phyloP scores from a whole-genome alignment of 2,113 vertebrate genomes.

The Todiramphus saurophagus region DNA sequence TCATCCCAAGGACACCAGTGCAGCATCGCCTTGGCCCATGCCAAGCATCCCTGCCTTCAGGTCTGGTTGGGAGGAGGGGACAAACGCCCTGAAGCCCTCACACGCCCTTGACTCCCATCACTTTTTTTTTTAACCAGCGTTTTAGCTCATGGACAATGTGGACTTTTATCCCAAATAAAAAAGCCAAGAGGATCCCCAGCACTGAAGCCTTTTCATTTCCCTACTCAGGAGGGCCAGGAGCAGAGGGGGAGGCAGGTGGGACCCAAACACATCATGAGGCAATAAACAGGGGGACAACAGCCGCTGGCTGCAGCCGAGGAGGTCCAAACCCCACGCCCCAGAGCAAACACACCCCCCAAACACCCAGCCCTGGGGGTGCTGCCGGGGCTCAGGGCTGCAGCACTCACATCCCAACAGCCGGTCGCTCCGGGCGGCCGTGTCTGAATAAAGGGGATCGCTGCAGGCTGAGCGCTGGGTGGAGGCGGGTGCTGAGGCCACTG shows the following conservation, averaged over 20 bases:
- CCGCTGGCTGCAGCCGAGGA: not conserved
- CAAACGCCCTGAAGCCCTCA: rapidly evolving
- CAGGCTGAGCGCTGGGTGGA: not conserved
- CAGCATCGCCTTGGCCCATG: not conserved
- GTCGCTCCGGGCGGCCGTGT: no score
- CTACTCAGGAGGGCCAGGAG: not conserved
- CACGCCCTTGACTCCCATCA: not conserved
- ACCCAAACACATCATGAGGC: not conserved
- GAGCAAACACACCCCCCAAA: no score
- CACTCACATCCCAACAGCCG: no score
- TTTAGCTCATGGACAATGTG: not conserved
- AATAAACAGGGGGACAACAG: not conserved
- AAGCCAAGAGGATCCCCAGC: not conserved
- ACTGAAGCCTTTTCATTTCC: not conserved
- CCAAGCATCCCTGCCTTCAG: not conserved
- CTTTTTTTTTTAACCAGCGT: not conserved
- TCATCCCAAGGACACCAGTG: not conserved
- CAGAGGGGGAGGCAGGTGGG: not conserved
- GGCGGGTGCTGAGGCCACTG: not conserved
- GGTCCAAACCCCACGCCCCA: no score
- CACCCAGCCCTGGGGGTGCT: not conserved
- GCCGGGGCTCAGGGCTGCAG: no score
- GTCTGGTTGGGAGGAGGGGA: not conserved
- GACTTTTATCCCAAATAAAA: conserved; percentile 40
- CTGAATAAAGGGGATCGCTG: not conserved